Conservation (phyloP, 2,797 vertebrate species). For the Notolepis coatsorum region DNA sequence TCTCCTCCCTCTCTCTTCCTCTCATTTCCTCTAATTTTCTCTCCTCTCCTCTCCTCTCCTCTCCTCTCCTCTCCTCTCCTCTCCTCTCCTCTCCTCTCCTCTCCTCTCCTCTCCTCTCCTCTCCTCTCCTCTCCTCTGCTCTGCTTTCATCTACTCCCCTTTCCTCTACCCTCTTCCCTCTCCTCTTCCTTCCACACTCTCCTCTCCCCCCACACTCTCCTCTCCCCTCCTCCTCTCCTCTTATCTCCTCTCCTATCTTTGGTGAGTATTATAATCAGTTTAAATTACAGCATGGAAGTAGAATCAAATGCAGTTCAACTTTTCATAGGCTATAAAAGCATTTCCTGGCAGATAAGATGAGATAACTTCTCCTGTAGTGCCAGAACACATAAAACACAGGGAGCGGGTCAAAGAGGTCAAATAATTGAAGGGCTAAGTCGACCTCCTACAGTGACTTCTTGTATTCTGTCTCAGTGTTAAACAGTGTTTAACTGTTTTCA, state of each 20-base stretch:
- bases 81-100: too few species aligned
- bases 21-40: too few species aligned
- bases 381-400: constrained; percentile 19
- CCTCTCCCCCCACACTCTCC: too few species aligned
- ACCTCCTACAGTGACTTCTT: constrained; percentile 18
- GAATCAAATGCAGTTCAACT: constrained; percentile 1
- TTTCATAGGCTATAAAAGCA: constrained; percentile 19
- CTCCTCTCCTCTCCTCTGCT: neutral
- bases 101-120: too few species aligned
- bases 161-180: too few species aligned
- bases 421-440: constrained; percentile 39
- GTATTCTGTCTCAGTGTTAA: neutral
- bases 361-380: too few species aligned
- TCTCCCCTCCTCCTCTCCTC: neutral
- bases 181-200: too few species aligned
- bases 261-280: neutral
- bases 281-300: constrained; percentile 1
- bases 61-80: too few species aligned
- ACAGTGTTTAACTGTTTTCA: too few species aligned
- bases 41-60: neutral
- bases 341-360: too few species aligned
- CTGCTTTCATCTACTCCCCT: neutral
- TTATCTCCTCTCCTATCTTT: neutral
- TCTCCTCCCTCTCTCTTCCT: neutral
- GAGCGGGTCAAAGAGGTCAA: constrained; percentile 30